Evolutionary conservation across 2,888 invertebrate species (phyloP), one percentile per base, ranked within the genome.

Genomic region (Agrotis segetum): DNA sequence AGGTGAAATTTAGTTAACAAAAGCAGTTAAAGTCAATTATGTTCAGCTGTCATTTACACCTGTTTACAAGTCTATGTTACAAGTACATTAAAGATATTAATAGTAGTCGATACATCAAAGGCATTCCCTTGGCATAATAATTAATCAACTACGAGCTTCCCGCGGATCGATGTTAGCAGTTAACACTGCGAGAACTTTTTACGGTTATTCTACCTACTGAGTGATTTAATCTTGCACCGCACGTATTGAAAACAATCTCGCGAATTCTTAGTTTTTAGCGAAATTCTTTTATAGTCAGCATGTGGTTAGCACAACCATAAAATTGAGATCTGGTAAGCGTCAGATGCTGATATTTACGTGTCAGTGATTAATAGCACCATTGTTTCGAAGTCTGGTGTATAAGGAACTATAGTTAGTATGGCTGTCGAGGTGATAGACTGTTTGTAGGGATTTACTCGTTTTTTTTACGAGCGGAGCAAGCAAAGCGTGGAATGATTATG

Each of bases 361-460:
- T 78, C 78, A 89, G 87, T 93, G 95, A 95, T 95, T 94, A 92
- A 96, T 93, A 78, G 90, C 89, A 89, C 88, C 89, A 95, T 95
- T 95, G 94, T 95, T 91, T 77, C 85, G 76, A 85, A 85, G 84
- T 85, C 83, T 84, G 81, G 83, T 79, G 70, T 71, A 73, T 73
- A 65, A 77, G 65, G 72, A 56, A 64, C 76, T 85, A 83, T 83
- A 82, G 77, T 69, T 49, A 65, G 77, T 67, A 49, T 61, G 53
- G 44, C 67, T 82, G 81, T 79, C 79, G 61, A 83, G 80, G 82
- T 88, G 87, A 88, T 71, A 74, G 62, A 71, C 86, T 85, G 87
- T 83, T 88, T 77, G 65, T 63, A 78, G 79, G 67, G 73, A 77
- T 80, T 80, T 71, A 76, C 77, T 80, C 88, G 81, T 90, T 90